Percentiles rank a stretch among this genome's conserved stretches.
Conservation (phyloP, 2,888 invertebrate genomes). For the Drosophila merina region DNA sequence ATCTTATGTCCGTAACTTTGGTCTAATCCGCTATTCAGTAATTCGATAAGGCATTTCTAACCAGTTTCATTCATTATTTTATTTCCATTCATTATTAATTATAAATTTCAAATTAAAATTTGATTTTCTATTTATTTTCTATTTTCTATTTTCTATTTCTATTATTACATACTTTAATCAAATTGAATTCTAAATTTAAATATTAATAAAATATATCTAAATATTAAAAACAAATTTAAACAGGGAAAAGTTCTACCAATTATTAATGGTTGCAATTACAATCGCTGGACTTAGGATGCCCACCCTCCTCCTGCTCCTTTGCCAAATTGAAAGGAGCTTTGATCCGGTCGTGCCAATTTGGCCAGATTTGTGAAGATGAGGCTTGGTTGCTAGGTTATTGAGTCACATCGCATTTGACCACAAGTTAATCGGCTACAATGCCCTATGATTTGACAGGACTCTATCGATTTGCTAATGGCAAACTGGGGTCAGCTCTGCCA, state of each 20-base stretch:
- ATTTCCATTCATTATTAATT: too few relatives aligned
- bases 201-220: too few relatives aligned
- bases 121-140: too few relatives aligned
- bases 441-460: conserved; percentile 3
- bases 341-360: neutral
- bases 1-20: neutral
- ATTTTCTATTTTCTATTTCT: too few relatives aligned
- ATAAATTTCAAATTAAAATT: too few relatives aligned
- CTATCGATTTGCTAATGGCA: conserved; percentile 15
- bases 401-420: conserved; percentile 21
- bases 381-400: conserved; percentile 47
- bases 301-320: neutral
- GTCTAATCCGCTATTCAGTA: neutral
- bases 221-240: too few relatives aligned
- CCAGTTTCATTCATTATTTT: too few relatives aligned
- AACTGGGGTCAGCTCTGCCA: neutral
- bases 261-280: neutral
- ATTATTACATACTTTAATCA: neutral
- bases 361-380: neutral
- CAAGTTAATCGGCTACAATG: conserved; percentile 13
- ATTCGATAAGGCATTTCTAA: too few relatives aligned
- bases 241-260: neutral
- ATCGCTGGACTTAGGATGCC: neutral
- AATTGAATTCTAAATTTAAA: neutral
- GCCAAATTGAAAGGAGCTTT: conserved; percentile 24